Evolutionary conservation across 2,113 vertebrate genomes (phyloP).

Genomic region (Poecile atricapillus): DNA sequence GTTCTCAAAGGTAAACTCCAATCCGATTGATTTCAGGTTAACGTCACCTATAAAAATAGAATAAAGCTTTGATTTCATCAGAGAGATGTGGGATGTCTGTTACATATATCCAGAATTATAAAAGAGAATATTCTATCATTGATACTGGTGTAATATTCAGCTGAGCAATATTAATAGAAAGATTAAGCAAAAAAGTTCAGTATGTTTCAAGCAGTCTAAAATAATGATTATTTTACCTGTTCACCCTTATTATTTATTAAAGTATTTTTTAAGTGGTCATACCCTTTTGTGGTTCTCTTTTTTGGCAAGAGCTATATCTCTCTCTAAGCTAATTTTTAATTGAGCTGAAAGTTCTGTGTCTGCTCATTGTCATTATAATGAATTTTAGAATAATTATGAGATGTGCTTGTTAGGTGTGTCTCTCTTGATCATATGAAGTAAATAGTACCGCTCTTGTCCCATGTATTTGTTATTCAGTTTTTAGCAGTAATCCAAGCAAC

Average conservation of each 20-base stretch:
- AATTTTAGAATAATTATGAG: constrained; percentile 12
- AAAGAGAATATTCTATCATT: background rate
- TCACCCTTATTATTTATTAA: background rate
- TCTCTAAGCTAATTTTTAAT: background rate
- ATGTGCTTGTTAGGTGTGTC: background rate
- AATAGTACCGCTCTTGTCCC: background rate
- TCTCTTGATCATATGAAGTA: background rate
- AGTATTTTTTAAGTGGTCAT: background rate
- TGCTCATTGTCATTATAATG: background rate
- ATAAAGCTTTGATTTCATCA: background rate
- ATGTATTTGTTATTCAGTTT: background rate
- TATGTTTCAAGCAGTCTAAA: background rate
- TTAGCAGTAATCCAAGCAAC: background rate
- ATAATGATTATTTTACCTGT: background rate
- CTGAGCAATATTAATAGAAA: background rate
- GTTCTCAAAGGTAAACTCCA: background rate
- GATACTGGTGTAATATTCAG: background rate
- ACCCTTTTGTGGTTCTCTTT: background rate
- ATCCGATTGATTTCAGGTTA: background rate
- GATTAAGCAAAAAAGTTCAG: background rate
- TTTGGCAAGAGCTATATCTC: background rate
- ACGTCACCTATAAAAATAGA: background rate
- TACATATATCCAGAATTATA: background rate
- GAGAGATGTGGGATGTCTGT: background rate
- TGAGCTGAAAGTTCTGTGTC: constrained; percentile 33